Conservation (phyloP, 2,113 vertebrate species). For the Isichthys henryi region DNA sequence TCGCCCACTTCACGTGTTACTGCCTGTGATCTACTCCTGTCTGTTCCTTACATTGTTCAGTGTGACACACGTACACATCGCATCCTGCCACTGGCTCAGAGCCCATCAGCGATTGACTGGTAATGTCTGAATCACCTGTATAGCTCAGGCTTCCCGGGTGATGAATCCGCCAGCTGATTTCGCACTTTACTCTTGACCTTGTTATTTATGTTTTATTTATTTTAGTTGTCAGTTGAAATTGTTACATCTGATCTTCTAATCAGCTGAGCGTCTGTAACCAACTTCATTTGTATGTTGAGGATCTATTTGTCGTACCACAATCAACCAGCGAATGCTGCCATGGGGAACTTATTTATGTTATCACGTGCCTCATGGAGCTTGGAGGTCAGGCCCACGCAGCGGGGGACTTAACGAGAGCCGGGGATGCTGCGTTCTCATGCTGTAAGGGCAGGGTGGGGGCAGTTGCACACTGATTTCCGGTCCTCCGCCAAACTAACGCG, state of each 20-base stretch:
- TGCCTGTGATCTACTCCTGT: not conserved
- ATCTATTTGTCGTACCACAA: not conserved
- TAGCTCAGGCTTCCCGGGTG: not conserved
- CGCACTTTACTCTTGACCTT: not conserved
- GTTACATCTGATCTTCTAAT: not conserved
- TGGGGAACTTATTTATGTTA: too few relatives aligned
- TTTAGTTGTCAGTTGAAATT: not conserved
- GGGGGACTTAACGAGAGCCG: not conserved
- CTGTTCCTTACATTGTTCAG: not conserved
- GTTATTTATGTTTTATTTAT: not conserved
- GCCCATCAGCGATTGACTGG: not conserved
- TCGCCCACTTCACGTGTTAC: not conserved
- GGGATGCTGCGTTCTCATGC: not conserved
- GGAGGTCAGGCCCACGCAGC: not conserved
- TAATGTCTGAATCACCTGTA: not conserved
- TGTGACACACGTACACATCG: not conserved
- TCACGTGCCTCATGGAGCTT: not conserved
- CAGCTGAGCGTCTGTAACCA: not conserved
- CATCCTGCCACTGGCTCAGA: not conserved
- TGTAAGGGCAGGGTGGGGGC: not conserved
- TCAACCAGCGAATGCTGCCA: not conserved
- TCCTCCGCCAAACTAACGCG: not conserved
- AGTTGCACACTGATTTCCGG: not conserved
- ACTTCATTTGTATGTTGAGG: not conserved
- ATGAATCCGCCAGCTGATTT: constrained; percentile 2